These are phyloP conservation scores for Unio delphinus DNA, from an alignment of 2,888 invertebrate species.

Conservation along the genomic window DNA sequence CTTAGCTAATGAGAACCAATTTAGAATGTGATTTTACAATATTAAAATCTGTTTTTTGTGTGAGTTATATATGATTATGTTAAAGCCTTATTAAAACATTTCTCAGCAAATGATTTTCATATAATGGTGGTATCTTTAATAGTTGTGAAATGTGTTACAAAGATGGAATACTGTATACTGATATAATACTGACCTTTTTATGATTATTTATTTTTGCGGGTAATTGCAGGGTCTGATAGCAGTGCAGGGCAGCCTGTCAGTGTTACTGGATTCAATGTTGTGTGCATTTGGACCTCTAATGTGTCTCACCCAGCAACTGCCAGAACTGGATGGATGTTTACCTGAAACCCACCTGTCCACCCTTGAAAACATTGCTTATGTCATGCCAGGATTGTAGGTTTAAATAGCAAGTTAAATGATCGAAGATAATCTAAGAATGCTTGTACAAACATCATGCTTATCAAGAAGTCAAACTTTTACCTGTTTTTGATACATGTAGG, in stretches of 20 bases:
- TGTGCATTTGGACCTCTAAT: conserved; percentile 92
- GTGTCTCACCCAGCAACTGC: conserved; percentile 87
- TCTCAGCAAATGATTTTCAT: no score
- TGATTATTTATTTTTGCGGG: not conserved
- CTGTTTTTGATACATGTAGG: no score
- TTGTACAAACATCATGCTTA: not conserved
- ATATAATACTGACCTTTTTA: not conserved
- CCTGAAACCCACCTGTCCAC: conserved; percentile 78
- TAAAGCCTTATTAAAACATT: no score
- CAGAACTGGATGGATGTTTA: conserved; percentile 81
- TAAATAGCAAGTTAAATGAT: not conserved
- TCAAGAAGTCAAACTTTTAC: not conserved
- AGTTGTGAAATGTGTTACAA: no score
- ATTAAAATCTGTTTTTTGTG: no score
- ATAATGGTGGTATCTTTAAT: no score
- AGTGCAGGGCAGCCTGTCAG: conserved; percentile 93
- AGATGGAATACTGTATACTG: no score
- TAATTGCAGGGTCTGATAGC: conserved; percentile 87
- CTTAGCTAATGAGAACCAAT: no score
- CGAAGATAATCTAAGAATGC: conserved; percentile 1
- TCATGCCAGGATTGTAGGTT: conserved; percentile 85
- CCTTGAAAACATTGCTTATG: conserved; percentile 94
- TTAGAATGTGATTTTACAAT: no score
- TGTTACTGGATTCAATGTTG: conserved; percentile 90
- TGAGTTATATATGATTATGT: no score